These are phyloP conservation scores for Cyprinodon tularosa DNA, from an alignment of 2,113 vertebrate species.

Conservation along the genomic window DNA sequence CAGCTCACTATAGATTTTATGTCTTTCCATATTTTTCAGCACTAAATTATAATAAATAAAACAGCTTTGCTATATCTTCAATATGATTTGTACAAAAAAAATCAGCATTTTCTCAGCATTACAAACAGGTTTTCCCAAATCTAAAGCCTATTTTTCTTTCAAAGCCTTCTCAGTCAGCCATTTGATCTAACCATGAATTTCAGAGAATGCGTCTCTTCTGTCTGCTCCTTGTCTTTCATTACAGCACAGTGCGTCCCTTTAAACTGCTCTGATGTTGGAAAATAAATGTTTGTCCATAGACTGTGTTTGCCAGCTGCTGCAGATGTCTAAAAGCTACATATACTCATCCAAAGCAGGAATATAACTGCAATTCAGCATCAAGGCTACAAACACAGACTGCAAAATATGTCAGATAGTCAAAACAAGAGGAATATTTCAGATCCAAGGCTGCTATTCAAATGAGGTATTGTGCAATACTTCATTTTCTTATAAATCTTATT, in stretches of 20 bases:
- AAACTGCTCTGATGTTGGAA: constrained; percentile 28
- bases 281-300: constrained; percentile 51
- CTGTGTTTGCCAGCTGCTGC: constrained; percentile 50
- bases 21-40: too few species aligned
- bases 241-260: constrained; percentile 16
- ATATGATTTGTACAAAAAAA: too few species aligned
- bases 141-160: neutral
- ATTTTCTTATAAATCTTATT: too few species aligned
- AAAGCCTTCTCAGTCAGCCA: constrained; percentile 8
- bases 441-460: constrained; percentile 13
- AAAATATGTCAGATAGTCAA: constrained; percentile 18
- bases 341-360: constrained; percentile 30
- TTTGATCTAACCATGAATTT: constrained; percentile 30
- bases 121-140: neutral
- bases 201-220: constrained; percentile 17
- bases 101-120: neutral
- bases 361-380: constrained; percentile 38
- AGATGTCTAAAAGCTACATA: constrained; percentile 53
- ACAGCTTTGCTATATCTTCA: too few species aligned
- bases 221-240: constrained; percentile 50
- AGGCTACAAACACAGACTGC: constrained; percentile 5
- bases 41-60: too few species aligned
- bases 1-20: too few species aligned
- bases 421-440: neutral
- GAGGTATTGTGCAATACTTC: neutral